Conservation (phyloP, 2,888 invertebrate genomes). For the Mesoligia furuncula region DNA sequence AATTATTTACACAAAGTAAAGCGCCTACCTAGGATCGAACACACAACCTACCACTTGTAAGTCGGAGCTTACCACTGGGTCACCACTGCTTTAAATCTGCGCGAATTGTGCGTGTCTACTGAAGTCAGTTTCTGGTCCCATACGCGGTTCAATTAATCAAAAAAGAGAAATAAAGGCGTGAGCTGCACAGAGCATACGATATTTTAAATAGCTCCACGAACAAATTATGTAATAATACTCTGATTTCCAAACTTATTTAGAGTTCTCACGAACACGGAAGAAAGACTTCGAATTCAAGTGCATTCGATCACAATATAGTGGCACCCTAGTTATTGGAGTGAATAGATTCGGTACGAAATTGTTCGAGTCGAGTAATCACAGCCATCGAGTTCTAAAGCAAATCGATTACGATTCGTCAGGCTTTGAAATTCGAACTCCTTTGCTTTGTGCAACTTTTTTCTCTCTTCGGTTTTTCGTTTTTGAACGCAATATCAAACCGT, state of each 20-base stretch:
- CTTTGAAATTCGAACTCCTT: slow-evolving; percentile 78
- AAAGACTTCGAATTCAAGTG: slow-evolving; percentile 68
- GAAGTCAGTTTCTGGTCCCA: neutral
- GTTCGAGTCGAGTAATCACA: slow-evolving; percentile 66
- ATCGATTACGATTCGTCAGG: slow-evolving; percentile 80
- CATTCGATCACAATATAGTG: slow-evolving; percentile 71
- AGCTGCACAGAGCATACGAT: slow-evolving; percentile 19
- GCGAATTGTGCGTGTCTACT: neutral
- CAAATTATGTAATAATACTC: slow-evolving; percentile 64
- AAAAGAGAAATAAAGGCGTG: slow-evolving; percentile 28
- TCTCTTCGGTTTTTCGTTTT: slow-evolving; percentile 59
- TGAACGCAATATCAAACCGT: slow-evolving; percentile 54
- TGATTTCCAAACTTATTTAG: slow-evolving; percentile 68
- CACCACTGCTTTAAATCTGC: too few species aligned
- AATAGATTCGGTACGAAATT: slow-evolving; percentile 70
- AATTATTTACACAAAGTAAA: neutral
- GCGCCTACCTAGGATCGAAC: neutral
- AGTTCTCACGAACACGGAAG: slow-evolving; percentile 76
- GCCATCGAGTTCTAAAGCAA: slow-evolving; percentile 75
- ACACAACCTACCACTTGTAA: neutral
- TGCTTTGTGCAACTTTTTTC: slow-evolving; percentile 70
- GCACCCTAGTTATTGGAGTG: slow-evolving; percentile 74
- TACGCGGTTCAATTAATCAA: slow-evolving; percentile 6
- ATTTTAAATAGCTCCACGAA: slow-evolving; percentile 50
- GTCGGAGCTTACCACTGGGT: too few species aligned